phyloP scores from a whole-genome alignment of 2,888 invertebrate genomes.

The Incurvaria masculella region DNA sequence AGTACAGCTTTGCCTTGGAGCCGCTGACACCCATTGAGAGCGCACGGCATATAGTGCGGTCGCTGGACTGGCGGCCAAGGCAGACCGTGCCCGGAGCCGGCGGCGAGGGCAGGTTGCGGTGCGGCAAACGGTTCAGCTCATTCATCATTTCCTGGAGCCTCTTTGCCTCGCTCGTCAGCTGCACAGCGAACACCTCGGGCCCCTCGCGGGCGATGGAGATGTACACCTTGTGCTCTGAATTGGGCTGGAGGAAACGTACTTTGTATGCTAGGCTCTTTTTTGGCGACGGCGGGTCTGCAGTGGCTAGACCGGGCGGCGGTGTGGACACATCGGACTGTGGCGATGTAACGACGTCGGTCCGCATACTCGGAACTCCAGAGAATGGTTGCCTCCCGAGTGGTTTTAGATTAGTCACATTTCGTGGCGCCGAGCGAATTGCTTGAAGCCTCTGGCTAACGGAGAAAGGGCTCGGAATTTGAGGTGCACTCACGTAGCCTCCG shows the following conservation, averaged over 20 bases:
- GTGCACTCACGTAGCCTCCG: background rate
- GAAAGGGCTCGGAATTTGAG: too few relatives aligned
- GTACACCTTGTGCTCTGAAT: slow-evolving; percentile 62
- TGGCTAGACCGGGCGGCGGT: slow-evolving; percentile 31
- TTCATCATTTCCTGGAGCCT: slow-evolving; percentile 67
- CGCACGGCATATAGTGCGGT: slow-evolving; percentile 69
- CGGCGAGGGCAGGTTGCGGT: slow-evolving; percentile 61
- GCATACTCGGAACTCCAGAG: too few relatives aligned
- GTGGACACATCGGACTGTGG: too few relatives aligned
- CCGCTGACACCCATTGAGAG: slow-evolving; percentile 71
- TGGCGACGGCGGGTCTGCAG: slow-evolving; percentile 23
- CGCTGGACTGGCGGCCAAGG: slow-evolving; percentile 67
- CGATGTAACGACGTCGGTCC: too few relatives aligned
- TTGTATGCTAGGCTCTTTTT: slow-evolving; percentile 52
- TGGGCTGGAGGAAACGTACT: slow-evolving; percentile 40
- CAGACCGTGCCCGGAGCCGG: slow-evolving; percentile 76
- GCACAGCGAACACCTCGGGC: slow-evolving; percentile 73
- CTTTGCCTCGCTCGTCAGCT: slow-evolving; percentile 59
- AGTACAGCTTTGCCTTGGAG: slow-evolving; percentile 71
- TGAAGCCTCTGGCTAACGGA: too few relatives aligned
- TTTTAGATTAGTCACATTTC: too few relatives aligned
- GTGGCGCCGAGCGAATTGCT: too few relatives aligned
- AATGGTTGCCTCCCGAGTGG: too few relatives aligned
- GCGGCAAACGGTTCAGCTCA: slow-evolving; percentile 62
- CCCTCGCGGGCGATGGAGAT: slow-evolving; percentile 79